These are phyloP conservation scores for Caenorhabditis inopinata DNA, from an alignment of 1,140 invertebrate genomes.

Conservation along the genomic window DNA sequence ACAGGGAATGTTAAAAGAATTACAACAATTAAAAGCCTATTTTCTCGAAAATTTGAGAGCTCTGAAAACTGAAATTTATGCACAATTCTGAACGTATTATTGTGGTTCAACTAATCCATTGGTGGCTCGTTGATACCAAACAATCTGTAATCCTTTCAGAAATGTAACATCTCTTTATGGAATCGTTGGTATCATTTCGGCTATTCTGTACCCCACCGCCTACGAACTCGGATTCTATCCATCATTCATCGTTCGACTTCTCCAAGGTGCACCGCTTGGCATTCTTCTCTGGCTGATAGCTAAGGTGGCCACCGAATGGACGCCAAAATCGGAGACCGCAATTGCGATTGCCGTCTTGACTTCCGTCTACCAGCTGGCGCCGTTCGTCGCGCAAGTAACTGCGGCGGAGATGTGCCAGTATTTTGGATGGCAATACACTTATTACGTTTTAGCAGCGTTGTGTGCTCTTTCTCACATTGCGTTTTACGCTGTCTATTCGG, in stretches of 20 bases:
- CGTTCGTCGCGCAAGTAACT: conserved; percentile 15
- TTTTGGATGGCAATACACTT: conserved; percentile 38
- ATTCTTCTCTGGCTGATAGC: neutral
- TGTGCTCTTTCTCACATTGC: neutral
- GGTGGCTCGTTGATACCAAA: no score
- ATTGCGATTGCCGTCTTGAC: conserved; percentile 14
- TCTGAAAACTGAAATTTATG: no score
- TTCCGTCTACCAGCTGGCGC: conserved; percentile 6
- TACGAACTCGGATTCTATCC: neutral
- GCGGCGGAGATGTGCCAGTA: conserved; percentile 27
- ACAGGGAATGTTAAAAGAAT: no score
- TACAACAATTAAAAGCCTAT: no score
- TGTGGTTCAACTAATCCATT: no score
- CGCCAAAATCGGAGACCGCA: neutral
- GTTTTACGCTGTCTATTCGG: conserved; percentile 14
- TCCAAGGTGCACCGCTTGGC: conserved; percentile 11
- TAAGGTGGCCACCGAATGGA: conserved; percentile 17
- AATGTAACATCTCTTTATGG: neutral
- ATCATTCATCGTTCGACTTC: neutral
- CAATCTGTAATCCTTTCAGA: neutral
- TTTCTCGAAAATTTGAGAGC: no score
- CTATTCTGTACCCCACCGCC: neutral
- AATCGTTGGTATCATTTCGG: conserved; percentile 1
- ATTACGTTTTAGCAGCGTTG: conserved; percentile 27
- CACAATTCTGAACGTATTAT: no score